These are phyloP conservation scores for Meloidogyne chitwoodi DNA, from an alignment of 1,140 invertebrate species.

Conservation along the genomic window DNA sequence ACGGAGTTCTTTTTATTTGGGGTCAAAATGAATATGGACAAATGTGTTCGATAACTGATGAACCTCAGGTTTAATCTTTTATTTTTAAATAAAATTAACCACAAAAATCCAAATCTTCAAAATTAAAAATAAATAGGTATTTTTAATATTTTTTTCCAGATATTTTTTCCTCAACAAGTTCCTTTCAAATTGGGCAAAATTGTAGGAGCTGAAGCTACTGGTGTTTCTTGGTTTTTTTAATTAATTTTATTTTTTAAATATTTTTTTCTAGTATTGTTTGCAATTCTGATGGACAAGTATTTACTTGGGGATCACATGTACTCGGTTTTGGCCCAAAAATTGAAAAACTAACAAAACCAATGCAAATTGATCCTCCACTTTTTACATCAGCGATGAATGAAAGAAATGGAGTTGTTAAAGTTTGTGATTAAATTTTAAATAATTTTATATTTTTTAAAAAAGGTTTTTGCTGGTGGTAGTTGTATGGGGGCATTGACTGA, in stretches of 20 bases:
- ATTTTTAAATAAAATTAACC: too few species aligned
- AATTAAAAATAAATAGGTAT: too few species aligned
- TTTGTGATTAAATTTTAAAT: background rate
- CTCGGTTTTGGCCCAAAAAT: conserved; percentile 41
- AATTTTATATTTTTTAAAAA: background rate
- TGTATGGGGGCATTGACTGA: conserved; percentile 33
- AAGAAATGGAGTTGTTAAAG: conserved; percentile 9
- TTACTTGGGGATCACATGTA: conserved; percentile 37
- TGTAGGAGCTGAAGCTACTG: conserved; percentile 31
- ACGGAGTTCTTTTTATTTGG: conserved; percentile 45
- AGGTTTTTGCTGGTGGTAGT: conserved; percentile 36
- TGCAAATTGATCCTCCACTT: conserved; percentile 34
- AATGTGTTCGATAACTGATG: conserved; percentile 34
- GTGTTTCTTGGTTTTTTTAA: conserved; percentile 28
- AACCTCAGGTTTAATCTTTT: conserved; percentile 31
- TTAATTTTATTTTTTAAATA: background rate
- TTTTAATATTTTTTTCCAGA: conserved; percentile 13
- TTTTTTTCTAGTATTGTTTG: conserved; percentile 25
- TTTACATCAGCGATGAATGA: conserved; percentile 33
- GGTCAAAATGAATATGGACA: conserved; percentile 48
- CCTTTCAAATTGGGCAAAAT: conserved; percentile 30
- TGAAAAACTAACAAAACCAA: conserved; percentile 14
- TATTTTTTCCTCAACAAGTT: conserved; percentile 8
- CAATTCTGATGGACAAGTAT: conserved; percentile 38
- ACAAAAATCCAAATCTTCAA: too few species aligned